Evolutionary conservation across 2,888 invertebrate genomes (phyloP), one percentile per base, ranked within the genome.

Genomic region (Nezara viridula): DNA sequence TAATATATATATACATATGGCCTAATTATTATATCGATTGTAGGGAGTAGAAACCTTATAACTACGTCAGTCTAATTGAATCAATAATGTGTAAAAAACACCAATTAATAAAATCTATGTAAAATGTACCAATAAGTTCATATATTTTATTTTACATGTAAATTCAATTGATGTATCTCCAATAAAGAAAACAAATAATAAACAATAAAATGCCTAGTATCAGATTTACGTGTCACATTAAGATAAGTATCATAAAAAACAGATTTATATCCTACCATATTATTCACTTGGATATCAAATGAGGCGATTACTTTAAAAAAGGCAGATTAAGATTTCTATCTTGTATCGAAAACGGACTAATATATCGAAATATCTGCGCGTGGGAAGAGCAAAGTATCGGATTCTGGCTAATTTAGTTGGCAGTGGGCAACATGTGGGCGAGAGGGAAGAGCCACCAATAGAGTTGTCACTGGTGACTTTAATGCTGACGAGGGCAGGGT

Each of bases 391-490:
- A n/a, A 81, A 40, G 81, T 40, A 81, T 81, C 40, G 81, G 81
- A 81, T 81, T 81, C n/a, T 24, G 81, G n/a, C 81, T 81, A 47
- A 81, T 47, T 47, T 47, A 47, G 81, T 81, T 40, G 81, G 81
- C 81, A 81, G 81, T n/a, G 24, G 81, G 14, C 2, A 24, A 2
- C 6, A 12, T 3, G 44, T 44, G 81, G 81, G 44, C 44, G 81
- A n/a, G 3, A n/a, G 4, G 7, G 81, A 77, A 77, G 77, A 77
- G 40, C 40, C 24, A 44, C 77, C 77, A n/a, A 81, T 81, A 16
- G 81, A 81, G 81, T 44, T 81, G 81, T 81, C 81, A 47, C 24
- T 14, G 81, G 81, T 12, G 81, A 81, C 81, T 81, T 81, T 81
- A 44, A 81, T 81, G 44, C 44, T 77, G 27, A 40, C 40, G 77